These are phyloP conservation scores for Galagoides demidoff DNA, from an alignment of 2,797 vertebrate genomes.

Conservation along the genomic window DNA sequence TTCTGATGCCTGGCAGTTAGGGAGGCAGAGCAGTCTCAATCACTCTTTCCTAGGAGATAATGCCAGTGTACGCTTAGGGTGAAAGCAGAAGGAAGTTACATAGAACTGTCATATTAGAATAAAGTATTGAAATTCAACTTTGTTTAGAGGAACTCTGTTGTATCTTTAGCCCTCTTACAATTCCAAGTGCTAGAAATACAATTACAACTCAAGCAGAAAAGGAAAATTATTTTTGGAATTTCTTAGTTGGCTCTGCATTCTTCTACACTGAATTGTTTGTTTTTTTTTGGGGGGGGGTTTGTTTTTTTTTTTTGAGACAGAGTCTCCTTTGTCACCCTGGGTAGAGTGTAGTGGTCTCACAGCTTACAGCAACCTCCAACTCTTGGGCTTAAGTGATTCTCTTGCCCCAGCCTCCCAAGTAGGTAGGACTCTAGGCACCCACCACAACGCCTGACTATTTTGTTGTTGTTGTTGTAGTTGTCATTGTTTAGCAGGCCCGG, in stretches of 20 bases:
- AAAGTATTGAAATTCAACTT: constrained; percentile 48
- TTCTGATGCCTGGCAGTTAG: not conserved
- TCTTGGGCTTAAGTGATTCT: too few relatives aligned
- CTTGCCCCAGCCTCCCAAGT: too few relatives aligned
- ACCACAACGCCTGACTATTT: too few relatives aligned
- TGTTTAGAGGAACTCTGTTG: not conserved
- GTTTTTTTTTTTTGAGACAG: too few relatives aligned
- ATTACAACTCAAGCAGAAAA: constrained; percentile 28
- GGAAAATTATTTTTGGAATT: constrained; percentile 28
- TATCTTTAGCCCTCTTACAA: not conserved
- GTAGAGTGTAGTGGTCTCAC: too few relatives aligned
- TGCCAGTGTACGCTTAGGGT: not conserved
- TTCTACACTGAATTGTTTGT: not conserved
- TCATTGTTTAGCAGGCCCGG: too few relatives aligned
- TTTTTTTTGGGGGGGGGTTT: too few relatives aligned
- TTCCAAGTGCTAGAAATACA: constrained; percentile 26
- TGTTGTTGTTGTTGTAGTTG: too few relatives aligned
- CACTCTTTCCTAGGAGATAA: not conserved
- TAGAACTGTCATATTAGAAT: constrained; percentile 20
- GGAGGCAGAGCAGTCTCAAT: not conserved
- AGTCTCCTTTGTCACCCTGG: too few relatives aligned
- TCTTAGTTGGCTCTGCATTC: not conserved
- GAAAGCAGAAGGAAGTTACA: not conserved
- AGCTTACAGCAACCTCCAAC: too few relatives aligned
- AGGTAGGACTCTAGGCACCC: too few relatives aligned